phyloP scores from a whole-genome alignment of 2,888 invertebrate species.

The Teleogryllus oceanicus region DNA sequence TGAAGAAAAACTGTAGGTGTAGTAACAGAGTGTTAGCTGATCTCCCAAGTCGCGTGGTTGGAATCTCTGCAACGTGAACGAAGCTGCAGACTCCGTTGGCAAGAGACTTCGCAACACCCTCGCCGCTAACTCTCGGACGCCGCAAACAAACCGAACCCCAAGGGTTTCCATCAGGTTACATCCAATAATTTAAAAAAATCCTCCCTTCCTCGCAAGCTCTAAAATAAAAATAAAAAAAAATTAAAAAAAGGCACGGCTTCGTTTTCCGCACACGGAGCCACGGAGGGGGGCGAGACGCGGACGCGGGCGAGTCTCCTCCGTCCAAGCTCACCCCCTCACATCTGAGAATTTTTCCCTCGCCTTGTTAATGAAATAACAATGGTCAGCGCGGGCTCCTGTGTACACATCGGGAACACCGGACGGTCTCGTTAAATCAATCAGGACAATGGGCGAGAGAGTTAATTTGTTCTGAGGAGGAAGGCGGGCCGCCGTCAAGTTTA shows the following conservation, averaged over 20 bases:
- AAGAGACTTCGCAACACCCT: no score
- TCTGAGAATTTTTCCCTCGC: slow-evolving; percentile 18
- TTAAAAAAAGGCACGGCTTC: background rate
- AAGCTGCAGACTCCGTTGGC: no score
- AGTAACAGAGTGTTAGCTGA: no score
- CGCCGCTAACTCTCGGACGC: background rate
- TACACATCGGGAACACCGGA: background rate
- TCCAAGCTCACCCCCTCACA: background rate
- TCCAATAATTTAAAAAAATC: slow-evolving; percentile 4
- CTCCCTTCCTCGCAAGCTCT: background rate
- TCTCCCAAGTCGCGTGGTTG: no score
- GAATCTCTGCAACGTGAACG: no score
- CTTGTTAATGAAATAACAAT: slow-evolving; percentile 6
- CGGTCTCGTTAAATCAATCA: slow-evolving; percentile 1
- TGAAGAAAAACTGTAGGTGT: no score
- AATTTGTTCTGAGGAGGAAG: background rate
- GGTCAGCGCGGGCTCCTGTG: background rate
- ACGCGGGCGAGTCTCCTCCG: no score
- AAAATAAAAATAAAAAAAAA: background rate
- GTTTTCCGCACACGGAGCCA: background rate
- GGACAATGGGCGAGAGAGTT: background rate
- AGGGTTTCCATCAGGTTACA: slow-evolving; percentile 1
- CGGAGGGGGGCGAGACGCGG: no score
- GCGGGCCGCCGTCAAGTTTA: background rate
- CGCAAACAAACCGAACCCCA: background rate